phyloP scores from a whole-genome alignment of 35 echinoderm and acorn worm species.

The Eucidaris tribuloides region DNA sequence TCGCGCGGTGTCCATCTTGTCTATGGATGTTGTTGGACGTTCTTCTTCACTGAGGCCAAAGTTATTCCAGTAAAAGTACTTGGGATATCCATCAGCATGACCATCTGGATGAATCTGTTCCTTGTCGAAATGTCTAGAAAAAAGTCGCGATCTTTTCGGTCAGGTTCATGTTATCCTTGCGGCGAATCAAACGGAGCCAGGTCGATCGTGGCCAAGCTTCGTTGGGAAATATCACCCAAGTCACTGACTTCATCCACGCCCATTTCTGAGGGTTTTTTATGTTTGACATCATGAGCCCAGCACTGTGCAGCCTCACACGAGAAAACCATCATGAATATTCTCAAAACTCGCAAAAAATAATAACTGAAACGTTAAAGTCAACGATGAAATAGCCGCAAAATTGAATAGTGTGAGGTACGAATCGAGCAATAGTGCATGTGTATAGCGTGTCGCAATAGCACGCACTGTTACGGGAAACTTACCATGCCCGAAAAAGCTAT shows the following conservation, averaged over 20 bases:
- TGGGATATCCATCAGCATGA: background rate
- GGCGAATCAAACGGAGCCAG: conserved; percentile 2
- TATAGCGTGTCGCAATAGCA: too few species aligned
- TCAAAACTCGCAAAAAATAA: background rate
- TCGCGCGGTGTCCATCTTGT: background rate
- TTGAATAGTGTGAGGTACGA: too few species aligned
- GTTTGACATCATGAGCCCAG: background rate
- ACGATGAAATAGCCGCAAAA: background rate
- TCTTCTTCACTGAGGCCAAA: background rate
- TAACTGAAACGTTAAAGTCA: background rate
- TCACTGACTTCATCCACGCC: background rate
- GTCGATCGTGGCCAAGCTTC: background rate
- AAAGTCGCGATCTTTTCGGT: conserved; percentile 13
- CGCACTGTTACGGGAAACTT: too few species aligned
- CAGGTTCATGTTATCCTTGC: conserved; percentile 3
- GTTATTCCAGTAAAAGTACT: background rate
- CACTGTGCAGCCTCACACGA: background rate
- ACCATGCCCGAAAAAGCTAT: conserved; percentile 19
- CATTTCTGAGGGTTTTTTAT: conserved; percentile 7
- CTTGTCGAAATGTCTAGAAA: conserved; percentile 14
- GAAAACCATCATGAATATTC: background rate
- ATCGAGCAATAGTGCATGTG: too few species aligned
- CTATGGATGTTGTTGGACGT: background rate
- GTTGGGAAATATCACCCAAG: conserved; percentile 4
- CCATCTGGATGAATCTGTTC: background rate